These are phyloP conservation scores for Polypedilum pembai DNA, from an alignment of 1,140 invertebrate species.

Conservation along the genomic window DNA sequence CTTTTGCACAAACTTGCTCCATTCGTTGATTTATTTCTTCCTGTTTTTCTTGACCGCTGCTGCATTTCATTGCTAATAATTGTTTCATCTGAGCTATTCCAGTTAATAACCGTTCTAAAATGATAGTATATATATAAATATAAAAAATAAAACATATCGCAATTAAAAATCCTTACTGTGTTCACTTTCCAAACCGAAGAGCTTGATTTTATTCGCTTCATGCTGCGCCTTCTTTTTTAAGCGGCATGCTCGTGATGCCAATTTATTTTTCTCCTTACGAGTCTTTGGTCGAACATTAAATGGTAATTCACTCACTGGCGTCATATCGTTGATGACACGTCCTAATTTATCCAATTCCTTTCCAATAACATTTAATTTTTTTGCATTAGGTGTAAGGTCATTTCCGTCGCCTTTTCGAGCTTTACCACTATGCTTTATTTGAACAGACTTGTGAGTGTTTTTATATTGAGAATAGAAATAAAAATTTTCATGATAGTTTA, in stretches of 20 bases:
- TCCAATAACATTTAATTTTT: constrained; percentile 83
- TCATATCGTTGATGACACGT: constrained; percentile 89
- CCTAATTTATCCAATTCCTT: constrained; percentile 87
- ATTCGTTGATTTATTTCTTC: constrained; percentile 57
- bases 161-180: constrained; percentile 65
- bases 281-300: constrained; percentile 83
- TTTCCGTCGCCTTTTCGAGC: constrained; percentile 95
- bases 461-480: constrained; percentile 10
- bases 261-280: constrained; percentile 95
- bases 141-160: constrained; percentile 26
- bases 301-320: constrained; percentile 86
- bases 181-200: constrained; percentile 86
- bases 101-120: constrained; percentile 57
- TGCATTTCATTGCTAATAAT: constrained; percentile 53
- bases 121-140: constrained; percentile 29
- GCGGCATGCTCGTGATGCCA: constrained; percentile 90
- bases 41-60: constrained; percentile 48
- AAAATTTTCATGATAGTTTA: not conserved
- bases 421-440: constrained; percentile 64
- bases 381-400: constrained; percentile 90
- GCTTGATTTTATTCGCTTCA: constrained; percentile 91
- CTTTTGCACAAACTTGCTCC: constrained; percentile 56
- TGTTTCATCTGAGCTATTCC: constrained; percentile 61
- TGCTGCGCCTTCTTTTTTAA: constrained; percentile 93
- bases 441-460: constrained; percentile 22